Evolutionary conservation across 2,113 vertebrate species (phyloP).

Genomic region (Vidua chalybeata): DNA sequence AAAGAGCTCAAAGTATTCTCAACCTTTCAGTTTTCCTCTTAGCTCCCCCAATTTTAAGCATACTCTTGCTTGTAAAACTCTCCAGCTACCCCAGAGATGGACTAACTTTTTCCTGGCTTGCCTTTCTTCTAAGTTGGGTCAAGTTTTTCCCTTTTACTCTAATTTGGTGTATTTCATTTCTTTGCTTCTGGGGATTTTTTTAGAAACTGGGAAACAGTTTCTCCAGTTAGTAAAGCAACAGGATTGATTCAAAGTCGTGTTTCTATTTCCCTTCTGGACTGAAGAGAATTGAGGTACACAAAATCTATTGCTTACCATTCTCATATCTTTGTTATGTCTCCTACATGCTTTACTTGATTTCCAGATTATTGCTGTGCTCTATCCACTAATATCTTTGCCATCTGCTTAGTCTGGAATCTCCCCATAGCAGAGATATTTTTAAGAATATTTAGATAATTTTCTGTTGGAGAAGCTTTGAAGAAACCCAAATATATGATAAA

Average conservation of each 20-base stretch:
- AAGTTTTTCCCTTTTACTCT: background rate
- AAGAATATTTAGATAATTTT: background rate
- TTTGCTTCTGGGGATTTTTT: background rate
- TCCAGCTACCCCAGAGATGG: background rate
- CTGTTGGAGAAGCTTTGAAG: background rate
- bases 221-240: background rate
- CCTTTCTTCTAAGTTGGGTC: background rate
- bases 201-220: background rate
- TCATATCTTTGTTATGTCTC: background rate
- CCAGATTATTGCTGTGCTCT: background rate
- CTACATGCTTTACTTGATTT: background rate
- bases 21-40: background rate
- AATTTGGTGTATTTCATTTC: background rate
- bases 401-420: background rate
- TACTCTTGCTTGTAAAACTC: background rate
- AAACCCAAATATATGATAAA: background rate
- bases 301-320: background rate
- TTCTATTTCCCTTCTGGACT: background rate
- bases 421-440: background rate
- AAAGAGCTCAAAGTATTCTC: conserved; percentile 3
- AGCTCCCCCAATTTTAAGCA: background rate
- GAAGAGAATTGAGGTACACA: background rate
- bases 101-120: background rate
- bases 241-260: background rate
- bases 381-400: background rate